Conservation (phyloP, 2,797 vertebrate species). For the Spinibarbus caldwelli region DNA sequence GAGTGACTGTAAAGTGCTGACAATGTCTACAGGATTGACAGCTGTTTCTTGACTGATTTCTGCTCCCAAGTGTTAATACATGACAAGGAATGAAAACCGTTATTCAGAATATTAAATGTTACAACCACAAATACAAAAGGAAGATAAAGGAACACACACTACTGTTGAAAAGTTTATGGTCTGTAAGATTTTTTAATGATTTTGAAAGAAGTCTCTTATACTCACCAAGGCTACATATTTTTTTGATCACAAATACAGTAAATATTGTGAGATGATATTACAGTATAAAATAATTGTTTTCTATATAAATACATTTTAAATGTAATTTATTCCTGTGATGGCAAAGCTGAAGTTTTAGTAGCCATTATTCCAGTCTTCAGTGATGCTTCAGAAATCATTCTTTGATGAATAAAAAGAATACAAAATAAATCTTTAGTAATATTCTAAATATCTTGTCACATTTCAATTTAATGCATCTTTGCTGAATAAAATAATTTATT, state of each 20-base stretch:
- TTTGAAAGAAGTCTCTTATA: no score
- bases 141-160: not conserved
- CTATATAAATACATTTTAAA: not conserved
- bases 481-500: not conserved
- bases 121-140: not conserved
- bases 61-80: constrained; percentile 63
- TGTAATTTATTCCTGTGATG: not conserved
- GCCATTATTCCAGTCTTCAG: not conserved
- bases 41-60: constrained; percentile 99
- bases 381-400: not conserved
- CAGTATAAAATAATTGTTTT: not conserved
- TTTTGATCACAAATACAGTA: not conserved
- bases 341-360: no score
- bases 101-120: not conserved
- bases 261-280: not conserved
- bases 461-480: not conserved
- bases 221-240: not conserved
- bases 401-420: not conserved
- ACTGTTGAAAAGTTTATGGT: not conserved
- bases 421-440: not conserved
- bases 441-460: not conserved
- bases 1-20: constrained; percentile 97
- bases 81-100: not conserved
- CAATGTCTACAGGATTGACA: constrained; percentile 98
- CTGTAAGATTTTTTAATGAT: not conserved